Base-by-base conservation (phyloP, 2,888 invertebrate species). In the Alentia gelatinosa region DNA sequence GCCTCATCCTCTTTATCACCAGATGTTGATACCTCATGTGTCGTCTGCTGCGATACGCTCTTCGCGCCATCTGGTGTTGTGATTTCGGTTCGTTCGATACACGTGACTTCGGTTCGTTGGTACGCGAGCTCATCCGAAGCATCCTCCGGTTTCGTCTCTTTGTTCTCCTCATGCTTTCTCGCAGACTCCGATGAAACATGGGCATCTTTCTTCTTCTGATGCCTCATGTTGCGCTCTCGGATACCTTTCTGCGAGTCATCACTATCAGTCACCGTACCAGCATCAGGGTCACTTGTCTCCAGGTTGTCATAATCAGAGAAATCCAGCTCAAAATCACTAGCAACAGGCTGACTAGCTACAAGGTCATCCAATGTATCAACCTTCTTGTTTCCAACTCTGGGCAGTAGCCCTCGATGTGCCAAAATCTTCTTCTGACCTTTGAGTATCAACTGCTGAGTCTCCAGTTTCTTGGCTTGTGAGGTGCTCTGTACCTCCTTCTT, bases 281-380 rank as follows among this genome's bases (percentile, higher is more conserved):
- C 42, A 9, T 50, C 86, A 33, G 86, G 47, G 30, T 86, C 86
- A 30, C 86, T 86, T 42, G 86, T 86, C 30, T 74, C 84, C 30
- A 90, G 5, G 23, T 84, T 84, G 33, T 90, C 90, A 56, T 83
- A 84, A 63, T 90, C 90, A 37, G 90, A 84, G 15, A 90, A 50
- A 30, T 90, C 90, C n/a, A 90, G 84, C 30, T 90, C 90, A 56
- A 83, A 35, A 12, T 79, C 86, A 86, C 56, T 56, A 1, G 39
- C 56, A 33, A 39, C 30, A 47, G 90, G 90, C 33, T 90, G 90
- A 19, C 35, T 86, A 23, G 84, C 90, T 0, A 86, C 84, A 15
- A 90, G 37, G 12, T 47, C 90, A 86, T 84, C 90, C 26, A 90
- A 50, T 1, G 26, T 42, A 42, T 90, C 90, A 50, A 79, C 39